A percentile compares a stretch with the other conserved stretches of the same genome.
These are phyloP conservation scores for Orestias chungarensis DNA, from an alignment of 2,797 vertebrate species.

Conservation along the genomic window DNA sequence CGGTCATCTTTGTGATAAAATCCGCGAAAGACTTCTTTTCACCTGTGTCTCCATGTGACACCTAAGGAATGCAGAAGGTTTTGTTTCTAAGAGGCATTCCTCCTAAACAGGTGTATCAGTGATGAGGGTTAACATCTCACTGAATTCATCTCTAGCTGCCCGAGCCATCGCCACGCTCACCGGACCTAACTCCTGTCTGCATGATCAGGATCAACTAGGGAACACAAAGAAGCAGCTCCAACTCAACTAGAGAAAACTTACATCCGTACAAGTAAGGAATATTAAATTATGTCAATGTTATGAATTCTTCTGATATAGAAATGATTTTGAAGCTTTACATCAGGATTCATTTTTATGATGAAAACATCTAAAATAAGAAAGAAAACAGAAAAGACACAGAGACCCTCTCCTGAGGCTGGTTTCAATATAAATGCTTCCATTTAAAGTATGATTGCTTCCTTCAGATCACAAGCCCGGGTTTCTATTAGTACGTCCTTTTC, in stretches of 20 bases:
- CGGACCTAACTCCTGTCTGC: neutral
- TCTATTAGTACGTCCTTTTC: neutral
- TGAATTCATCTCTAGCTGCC: neutral
- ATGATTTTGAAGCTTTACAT: neutral
- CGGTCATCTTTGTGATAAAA: neutral
- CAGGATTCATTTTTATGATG: neutral
- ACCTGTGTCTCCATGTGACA: constrained; percentile 38
- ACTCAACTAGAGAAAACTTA: neutral
- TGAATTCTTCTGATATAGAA: neutral
- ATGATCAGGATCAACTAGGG: neutral
- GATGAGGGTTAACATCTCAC: constrained; percentile 3
- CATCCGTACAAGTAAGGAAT: constrained; percentile 14
- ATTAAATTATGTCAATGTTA: neutral
- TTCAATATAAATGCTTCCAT: neutral
- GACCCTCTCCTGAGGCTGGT: constrained; percentile 7
- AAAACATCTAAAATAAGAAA: neutral
- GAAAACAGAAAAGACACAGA: neutral
- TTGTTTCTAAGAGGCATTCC: constrained; percentile 32
- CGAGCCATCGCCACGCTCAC: neutral
- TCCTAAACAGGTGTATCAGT: constrained; percentile 15
- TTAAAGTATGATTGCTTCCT: neutral
- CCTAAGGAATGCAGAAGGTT: constrained; percentile 59
- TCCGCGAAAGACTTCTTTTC: neutral
- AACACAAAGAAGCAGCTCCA: neutral
- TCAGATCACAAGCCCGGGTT: neutral